Percentiles rank a stretch among this genome's conserved stretches.
Conservation (phyloP, 2,797 vertebrate genomes). For the Tapirus indicus region DNA sequence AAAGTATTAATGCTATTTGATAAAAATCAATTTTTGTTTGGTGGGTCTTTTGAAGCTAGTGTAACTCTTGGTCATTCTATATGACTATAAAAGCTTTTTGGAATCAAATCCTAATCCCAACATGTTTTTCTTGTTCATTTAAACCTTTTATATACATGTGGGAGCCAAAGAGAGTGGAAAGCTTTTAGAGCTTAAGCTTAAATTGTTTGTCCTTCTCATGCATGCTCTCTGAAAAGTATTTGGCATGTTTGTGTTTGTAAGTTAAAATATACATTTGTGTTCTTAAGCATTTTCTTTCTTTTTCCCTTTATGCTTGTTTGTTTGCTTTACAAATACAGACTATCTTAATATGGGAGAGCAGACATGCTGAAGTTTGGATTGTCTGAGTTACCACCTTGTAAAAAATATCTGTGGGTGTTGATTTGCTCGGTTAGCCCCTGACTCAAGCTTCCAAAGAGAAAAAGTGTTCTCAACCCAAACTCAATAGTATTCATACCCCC, state of each 20-base stretch:
- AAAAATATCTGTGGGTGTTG: constrained; percentile 9
- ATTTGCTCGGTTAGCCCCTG: neutral
- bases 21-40: constrained; percentile 86
- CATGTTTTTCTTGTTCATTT: constrained; percentile 86
- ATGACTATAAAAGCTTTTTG: constrained; percentile 84
- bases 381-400: neutral
- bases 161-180: constrained; percentile 56
- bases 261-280: constrained; percentile 57
- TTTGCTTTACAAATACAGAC: neutral
- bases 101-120: constrained; percentile 86
- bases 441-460: constrained; percentile 31
- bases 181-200: constrained; percentile 57
- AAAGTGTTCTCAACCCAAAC: neutral
- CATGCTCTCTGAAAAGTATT: constrained; percentile 29
- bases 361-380: neutral
- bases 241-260: constrained; percentile 64
- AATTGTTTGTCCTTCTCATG: constrained; percentile 73
- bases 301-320: neutral
- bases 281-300: constrained; percentile 50
- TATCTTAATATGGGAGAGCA: neutral
- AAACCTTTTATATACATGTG: constrained; percentile 81
- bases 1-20: constrained; percentile 80
- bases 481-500: neutral
- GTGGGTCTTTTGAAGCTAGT: constrained; percentile 85
- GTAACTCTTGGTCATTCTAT: constrained; percentile 83